Evolutionary conservation across 2,888 invertebrate genomes (phyloP).

Genomic region (Ptychoptera albimana): DNA sequence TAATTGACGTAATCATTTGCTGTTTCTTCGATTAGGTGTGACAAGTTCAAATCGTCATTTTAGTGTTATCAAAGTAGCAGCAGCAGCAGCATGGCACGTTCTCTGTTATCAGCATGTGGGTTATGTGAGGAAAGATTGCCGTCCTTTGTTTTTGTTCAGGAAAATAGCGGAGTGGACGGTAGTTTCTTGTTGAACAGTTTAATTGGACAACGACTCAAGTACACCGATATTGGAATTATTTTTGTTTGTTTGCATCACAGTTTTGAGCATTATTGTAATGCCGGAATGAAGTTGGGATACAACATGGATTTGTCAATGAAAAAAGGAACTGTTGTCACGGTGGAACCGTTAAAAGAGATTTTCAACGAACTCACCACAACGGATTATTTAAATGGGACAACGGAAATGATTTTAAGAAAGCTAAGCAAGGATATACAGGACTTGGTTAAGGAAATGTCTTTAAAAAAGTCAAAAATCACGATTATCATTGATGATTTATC

Average conservation of each 20-base stretch:
- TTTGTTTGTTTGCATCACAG: conserved; percentile 47
- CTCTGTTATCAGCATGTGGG: conserved; percentile 38
- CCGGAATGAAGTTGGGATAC: conserved; percentile 48
- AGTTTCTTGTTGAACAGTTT: conserved; percentile 47
- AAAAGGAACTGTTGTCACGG: conserved; percentile 23
- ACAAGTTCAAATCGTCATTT: no score
- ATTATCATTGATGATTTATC: conserved; percentile 49
- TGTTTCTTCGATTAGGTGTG: no score
- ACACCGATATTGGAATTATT: conserved; percentile 34
- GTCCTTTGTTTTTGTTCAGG: conserved; percentile 39
- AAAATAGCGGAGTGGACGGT: conserved; percentile 45
- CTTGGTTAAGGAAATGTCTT: conserved; percentile 22
- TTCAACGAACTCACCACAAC: no score
- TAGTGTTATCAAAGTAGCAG: no score
- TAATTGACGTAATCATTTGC: no score
- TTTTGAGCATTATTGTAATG: conserved; percentile 46
- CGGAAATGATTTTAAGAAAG: no score
- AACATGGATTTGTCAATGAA: conserved; percentile 35
- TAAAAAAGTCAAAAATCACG: conserved; percentile 28
- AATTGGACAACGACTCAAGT: conserved; percentile 32
- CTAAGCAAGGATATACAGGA: no score
- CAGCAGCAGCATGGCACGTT: conserved; percentile 31
- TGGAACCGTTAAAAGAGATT: conserved; percentile 32
- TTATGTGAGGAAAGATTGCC: conserved; percentile 35
- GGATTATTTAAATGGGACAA: no score